Base-by-base conservation (phyloP, 2,888 invertebrate species). In the Cheiracanthium punctorium region DNA sequence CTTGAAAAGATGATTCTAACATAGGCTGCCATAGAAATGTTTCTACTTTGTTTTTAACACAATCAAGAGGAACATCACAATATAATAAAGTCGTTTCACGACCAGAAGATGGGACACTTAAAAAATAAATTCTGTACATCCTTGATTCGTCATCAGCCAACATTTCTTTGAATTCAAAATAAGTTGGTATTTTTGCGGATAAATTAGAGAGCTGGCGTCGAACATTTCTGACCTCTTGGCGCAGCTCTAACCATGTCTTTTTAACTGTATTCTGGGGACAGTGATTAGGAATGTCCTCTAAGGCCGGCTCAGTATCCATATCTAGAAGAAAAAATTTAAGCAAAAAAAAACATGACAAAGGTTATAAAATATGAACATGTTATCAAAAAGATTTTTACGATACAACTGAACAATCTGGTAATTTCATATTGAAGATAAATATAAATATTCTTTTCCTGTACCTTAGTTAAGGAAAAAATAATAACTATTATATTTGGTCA, bases 21-120 rank as follows among this genome's bases (percentile, higher is more conserved):
- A 97, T 93, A 1, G 95, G 95, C 90, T 95, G 95, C 96, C 96
- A 97, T n/a, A 43, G 32, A 73, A 88, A 85, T n/a, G 81, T 71
- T 20, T 89, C 88, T 32, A 90, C 76, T 58, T 85, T 77, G 70
- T 32, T 82, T 33, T 71, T 80, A 10, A 69, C 24, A 71, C 72
- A 80, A 30, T 88, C 75, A 8, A 82, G 69, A 24, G 79, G 70
- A 82, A 98, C 94, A 91, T 98, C 97, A 0, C 95, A 95, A 90
- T 95, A 97, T 0, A 97, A 92, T 14, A 98, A 92, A 0, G 97
- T 97, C 1, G 96, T 96, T 92, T 98, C 97, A 94, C 97, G 96
- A 20, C 96, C 96, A 90, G 96, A 96, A 74, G 95, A 95, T 0
- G 96, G 96, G 29, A 96, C 96, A 89, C 96, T 95, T 88, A 98